Evolutionary conservation across 2,797 vertebrate species (phyloP), one percentile per base, ranked within the genome.

Genomic region (Malurus splendens): DNA sequence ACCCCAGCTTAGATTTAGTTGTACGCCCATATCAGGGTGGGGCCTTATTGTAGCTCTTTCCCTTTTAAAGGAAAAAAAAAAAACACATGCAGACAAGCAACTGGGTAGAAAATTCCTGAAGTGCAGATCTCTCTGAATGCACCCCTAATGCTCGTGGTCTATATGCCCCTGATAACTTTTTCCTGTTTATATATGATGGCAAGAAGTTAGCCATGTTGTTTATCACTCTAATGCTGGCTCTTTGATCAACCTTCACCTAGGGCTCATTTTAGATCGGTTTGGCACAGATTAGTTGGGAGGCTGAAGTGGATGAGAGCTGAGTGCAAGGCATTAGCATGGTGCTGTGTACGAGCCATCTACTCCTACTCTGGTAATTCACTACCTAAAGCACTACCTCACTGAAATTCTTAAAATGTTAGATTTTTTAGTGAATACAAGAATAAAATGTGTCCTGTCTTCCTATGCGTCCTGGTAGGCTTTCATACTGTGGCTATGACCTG

Each of bases 1-100:
- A 32, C 5, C 11, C 3, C 13, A 3, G 6, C 4, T 24, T 22
- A 3, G 6, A 3, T 24, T 22, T 52, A 9, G 1, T 2, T 38
- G 18, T 19, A 19, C 3, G 16, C 5, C 2, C 7, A 62, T 24
- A 41, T 22, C 6, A 30, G 2, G 18, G 1, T 57, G 42, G 68
- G 8, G 16, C 54, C 15, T 20, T 42, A 6, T 8, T 64, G 17
- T 2, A 55, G 11, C 6, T 42, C 5, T 47, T 72, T 65, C 14
- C 3, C 15, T 48, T 82, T 76, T 18, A 8, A 48, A 79, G 39
- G 24, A 38, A 87, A 32, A 3, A 2, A 7, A 28, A 32, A 32
- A 32, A 32, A 32, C 5, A 5, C 0, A 1, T 13, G 5, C 33
- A 70, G 14, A 13, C 9, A 51, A 42, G 25, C 4, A 61, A 4